These are phyloP conservation scores for Polypterus senegalus DNA, from an alignment of 2,113 vertebrate species.

Conservation along the genomic window DNA sequence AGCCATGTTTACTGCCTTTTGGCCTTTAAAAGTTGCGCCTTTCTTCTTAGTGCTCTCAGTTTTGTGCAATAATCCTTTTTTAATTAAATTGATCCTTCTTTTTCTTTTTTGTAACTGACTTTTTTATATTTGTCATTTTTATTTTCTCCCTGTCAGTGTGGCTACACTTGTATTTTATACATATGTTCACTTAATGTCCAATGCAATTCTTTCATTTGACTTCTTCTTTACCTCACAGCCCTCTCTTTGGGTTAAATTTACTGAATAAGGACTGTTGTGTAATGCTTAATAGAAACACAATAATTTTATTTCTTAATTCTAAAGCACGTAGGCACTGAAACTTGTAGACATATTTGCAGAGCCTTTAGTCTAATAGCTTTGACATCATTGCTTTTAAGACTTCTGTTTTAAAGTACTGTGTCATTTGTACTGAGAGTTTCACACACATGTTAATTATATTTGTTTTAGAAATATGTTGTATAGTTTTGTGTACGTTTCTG, in stretches of 20 bases:
- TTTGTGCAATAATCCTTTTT: background rate
- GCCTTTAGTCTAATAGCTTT: slow-evolving; percentile 42
- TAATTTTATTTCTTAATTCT: slow-evolving; percentile 63
- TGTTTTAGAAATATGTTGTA: slow-evolving; percentile 12
- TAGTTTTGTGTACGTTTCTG: slow-evolving; percentile 10
- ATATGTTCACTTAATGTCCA: slow-evolving; percentile 20
- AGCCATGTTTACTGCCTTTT: background rate
- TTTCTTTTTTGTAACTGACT: slow-evolving; percentile 16
- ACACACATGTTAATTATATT: slow-evolving; percentile 1
- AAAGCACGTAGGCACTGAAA: slow-evolving; percentile 73
- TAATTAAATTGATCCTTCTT: slow-evolving; percentile 16
- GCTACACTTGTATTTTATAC: slow-evolving; percentile 23
- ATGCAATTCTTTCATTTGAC: slow-evolving; percentile 25
- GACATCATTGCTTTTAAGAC: slow-evolving; percentile 27
- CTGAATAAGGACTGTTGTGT: slow-evolving; percentile 81
- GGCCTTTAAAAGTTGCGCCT: background rate
- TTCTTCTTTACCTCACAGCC: slow-evolving; percentile 54
- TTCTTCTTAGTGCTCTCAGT: background rate
- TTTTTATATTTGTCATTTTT: slow-evolving; percentile 27
- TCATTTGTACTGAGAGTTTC: slow-evolving; percentile 20
- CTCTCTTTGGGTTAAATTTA: slow-evolving; percentile 69
- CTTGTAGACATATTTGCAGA: slow-evolving; percentile 71
- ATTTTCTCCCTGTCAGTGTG: slow-evolving; percentile 23
- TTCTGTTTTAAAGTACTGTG: slow-evolving; percentile 24
- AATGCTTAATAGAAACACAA: slow-evolving; percentile 29